Percentiles rank a stretch among this genome's conserved stretches.
Evolutionary conservation across 2,113 vertebrate species (phyloP).

Genomic region (Halichoerus grypus): DNA sequence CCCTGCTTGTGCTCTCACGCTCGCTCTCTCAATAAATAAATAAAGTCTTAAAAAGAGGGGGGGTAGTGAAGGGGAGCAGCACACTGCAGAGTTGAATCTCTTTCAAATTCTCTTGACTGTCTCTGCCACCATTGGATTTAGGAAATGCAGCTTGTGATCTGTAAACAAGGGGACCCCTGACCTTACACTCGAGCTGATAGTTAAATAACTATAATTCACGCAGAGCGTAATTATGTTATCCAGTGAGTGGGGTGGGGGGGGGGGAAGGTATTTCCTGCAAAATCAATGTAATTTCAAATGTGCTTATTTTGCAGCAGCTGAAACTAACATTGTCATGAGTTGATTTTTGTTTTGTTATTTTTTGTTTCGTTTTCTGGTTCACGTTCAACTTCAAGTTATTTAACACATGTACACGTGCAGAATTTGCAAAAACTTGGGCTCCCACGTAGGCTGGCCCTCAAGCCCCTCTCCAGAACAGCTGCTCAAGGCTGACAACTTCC

Average conservation of each 20-base stretch:
- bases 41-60: background rate
- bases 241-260: background rate
- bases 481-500: conserved; percentile 54
- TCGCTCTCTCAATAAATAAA: background rate
- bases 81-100: background rate
- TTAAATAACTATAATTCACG: background rate
- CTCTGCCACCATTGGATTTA: background rate
- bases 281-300: conserved; percentile 31
- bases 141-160: background rate
- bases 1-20: background rate
- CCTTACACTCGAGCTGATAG: background rate
- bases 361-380: background rate
- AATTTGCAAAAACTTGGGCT: conserved; percentile 86
- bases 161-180: background rate
- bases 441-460: conserved; percentile 52
- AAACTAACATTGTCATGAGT: conserved; percentile 41
- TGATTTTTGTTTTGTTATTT: conserved; percentile 7
- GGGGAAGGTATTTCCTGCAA: conserved; percentile 53
- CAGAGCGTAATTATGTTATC: conserved; percentile 48
- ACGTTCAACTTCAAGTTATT: conserved; percentile 75
- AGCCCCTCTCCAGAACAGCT: conserved; percentile 58
- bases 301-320: background rate
- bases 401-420: conserved; percentile 79
- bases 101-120: background rate
- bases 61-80: background rate